A percentile compares a stretch with the other conserved stretches of the same genome.
Evolutionary conservation across 1,140 invertebrate genomes (phyloP).

Genomic region (Zaprionus ghesquierei): DNA sequence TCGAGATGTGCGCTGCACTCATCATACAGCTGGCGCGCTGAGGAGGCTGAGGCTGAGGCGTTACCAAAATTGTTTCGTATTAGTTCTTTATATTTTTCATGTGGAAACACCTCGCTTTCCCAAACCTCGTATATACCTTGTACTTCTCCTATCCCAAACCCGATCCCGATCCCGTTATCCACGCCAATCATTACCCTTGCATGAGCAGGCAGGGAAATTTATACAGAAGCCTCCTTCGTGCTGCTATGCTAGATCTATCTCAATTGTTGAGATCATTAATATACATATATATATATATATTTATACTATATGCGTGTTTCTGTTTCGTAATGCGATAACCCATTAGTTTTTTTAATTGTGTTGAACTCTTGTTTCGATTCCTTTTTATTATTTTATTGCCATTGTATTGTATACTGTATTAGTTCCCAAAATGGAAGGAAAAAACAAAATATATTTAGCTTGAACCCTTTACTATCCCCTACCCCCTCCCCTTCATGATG

Average conservation of each 20-base stretch:
- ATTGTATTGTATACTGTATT: slow-evolving; percentile 31
- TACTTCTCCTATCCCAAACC: too few relatives aligned
- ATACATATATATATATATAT: background rate
- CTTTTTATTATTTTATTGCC: slow-evolving; percentile 1
- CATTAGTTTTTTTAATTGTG: slow-evolving; percentile 10
- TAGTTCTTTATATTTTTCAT: background rate
- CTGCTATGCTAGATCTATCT: background rate
- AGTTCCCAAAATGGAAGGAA: background rate
- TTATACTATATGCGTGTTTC: background rate
- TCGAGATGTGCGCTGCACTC: slow-evolving; percentile 99
- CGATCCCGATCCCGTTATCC: background rate
- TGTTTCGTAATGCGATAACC: background rate
- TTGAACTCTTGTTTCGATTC: slow-evolving; percentile 8
- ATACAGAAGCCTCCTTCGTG: background rate
- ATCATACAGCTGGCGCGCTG: slow-evolving; percentile 98
- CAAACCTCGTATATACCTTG: too few relatives aligned
- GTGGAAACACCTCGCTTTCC: background rate
- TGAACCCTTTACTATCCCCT: background rate
- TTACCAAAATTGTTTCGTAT: background rate
- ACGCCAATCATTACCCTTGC: background rate
- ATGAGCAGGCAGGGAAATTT: background rate
- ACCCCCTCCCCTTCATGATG: background rate
- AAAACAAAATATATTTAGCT: slow-evolving; percentile 6
- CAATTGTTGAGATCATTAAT: background rate
- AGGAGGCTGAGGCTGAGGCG: background rate